Base-by-base conservation (phyloP, 2,797 vertebrate genomes). In the Coranthus polyacanthus region DNA sequence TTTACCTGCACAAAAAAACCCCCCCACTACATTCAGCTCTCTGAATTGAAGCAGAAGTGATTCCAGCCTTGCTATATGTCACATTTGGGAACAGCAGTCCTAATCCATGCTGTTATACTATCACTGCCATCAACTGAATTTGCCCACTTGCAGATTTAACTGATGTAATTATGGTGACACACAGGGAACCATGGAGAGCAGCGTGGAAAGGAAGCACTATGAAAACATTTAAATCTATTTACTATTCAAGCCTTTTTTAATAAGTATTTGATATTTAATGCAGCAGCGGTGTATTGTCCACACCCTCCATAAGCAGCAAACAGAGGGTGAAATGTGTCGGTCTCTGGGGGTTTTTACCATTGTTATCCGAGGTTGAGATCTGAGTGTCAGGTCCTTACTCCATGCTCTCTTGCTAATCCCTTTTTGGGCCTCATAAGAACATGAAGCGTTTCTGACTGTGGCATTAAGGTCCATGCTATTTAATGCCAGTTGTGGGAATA, bases 401-500 rank as follows among this genome's bases (percentile, higher is more conserved):
- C 87, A 76, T 89, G 89, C 94, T 94, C 86, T 87, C 79, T 83
- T 79, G 68, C 86, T 91, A 91, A 92, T 90, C 88, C 90, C 76
- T 87, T 86, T 86, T 87, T 58, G 84, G 88, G 86, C 74, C 80
- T 85, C 81, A 82, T 79, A 89, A 85, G 76, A 87, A 89, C 89
- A 88, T 70, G 78, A 63, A 86, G 82, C 88, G 50, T 84, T 79
- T 89, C 82, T 92, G 78, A 85, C 86, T 86, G 84, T 82, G 85
- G 89, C 86, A 85, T 90, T 87, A 92, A 85, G 83, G 95, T 94
- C 95, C 92, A 92, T 81, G 88, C 89, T 90, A 90, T 97, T 97
- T 97, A 96, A 96, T 96, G 96, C 94, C 94, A 95, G 94, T 93
- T 94, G 94, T 97, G 94, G 96, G 97, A 97, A 96, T 96, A 96